A percentile compares a stretch with the other conserved stretches of the same genome.
These are phyloP conservation scores for Chelon labrosus DNA, from an alignment of 2,797 vertebrate species.

Conservation along the genomic window DNA sequence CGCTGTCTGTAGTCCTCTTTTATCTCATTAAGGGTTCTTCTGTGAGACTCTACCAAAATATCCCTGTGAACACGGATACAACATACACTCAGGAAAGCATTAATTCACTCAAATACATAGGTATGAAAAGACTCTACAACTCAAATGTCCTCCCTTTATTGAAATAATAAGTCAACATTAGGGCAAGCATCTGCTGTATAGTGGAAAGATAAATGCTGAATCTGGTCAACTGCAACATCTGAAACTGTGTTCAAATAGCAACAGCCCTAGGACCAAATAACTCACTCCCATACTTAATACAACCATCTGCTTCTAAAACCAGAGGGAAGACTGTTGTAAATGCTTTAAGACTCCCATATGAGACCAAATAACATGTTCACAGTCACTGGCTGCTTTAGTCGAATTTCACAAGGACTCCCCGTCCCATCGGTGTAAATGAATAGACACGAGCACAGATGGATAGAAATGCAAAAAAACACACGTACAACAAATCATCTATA, in stretches of 20 bases:
- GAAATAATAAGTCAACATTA: slow-evolving; percentile 4
- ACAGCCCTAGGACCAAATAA: slow-evolving; percentile 29
- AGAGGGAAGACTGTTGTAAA: slow-evolving; percentile 23
- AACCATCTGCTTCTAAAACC: slow-evolving; percentile 55
- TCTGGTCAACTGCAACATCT: slow-evolving; percentile 44
- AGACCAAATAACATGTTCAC: slow-evolving; percentile 34
- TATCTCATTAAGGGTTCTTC: slow-evolving; percentile 83
- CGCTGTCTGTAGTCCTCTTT: slow-evolving; percentile 82
- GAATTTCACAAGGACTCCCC: slow-evolving; percentile 27
- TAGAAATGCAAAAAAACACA: slow-evolving; percentile 1
- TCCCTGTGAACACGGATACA: slow-evolving; percentile 78
- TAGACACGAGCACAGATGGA: slow-evolving; percentile 4
- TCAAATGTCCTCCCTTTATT: background rate
- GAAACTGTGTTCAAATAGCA: slow-evolving; percentile 43
- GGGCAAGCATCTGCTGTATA: slow-evolving; percentile 5
- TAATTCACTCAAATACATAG: background rate
- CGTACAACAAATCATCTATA: background rate
- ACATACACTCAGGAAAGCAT: background rate
- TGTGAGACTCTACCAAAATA: slow-evolving; percentile 81
- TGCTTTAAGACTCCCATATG: slow-evolving; percentile 42
- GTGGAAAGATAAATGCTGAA: slow-evolving; percentile 23
- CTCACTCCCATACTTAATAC: slow-evolving; percentile 23
- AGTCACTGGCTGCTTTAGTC: slow-evolving; percentile 24
- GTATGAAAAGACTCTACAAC: background rate
- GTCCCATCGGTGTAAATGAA: background rate